Percentiles rank a stretch among this genome's conserved stretches.
These are phyloP conservation scores for Genyomyrus donnyi DNA, from an alignment of 2,113 vertebrate genomes.

Conservation along the genomic window DNA sequence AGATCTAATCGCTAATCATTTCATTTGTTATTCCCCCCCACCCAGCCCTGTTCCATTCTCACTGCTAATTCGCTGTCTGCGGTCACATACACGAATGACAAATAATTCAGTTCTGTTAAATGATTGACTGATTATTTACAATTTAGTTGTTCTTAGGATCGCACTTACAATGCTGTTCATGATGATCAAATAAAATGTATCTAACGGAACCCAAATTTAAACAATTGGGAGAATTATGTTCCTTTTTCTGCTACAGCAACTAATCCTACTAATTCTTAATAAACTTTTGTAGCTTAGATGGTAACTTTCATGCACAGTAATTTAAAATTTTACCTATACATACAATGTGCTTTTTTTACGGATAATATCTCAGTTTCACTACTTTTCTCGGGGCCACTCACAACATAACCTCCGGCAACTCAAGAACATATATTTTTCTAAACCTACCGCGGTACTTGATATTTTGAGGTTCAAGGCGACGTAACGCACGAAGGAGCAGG, in stretches of 20 bases:
- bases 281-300: neutral
- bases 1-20: conserved; percentile 77
- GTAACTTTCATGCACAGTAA: neutral
- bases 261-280: neutral
- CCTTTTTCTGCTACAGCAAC: neutral
- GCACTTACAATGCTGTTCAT: neutral
- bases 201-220: neutral
- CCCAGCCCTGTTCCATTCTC: conserved; percentile 32
- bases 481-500: neutral
- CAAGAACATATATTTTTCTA: neutral
- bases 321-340: neutral
- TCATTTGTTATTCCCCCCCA: conserved; percentile 50
- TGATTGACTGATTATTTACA: conserved; percentile 38
- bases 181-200: neutral
- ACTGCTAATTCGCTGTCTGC: conserved; percentile 41
- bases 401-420: neutral
- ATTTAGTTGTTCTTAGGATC: neutral
- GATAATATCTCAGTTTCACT: neutral
- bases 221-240: neutral
- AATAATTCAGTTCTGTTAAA: conserved; percentile 41
- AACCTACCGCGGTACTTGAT: neutral
- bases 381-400: neutral
- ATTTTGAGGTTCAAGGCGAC: neutral
- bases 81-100: conserved; percentile 33
- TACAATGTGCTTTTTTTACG: neutral